Evolutionary conservation across 2,113 vertebrate genomes (phyloP).

Genomic region (Ornithorhynchus anatinus): DNA sequence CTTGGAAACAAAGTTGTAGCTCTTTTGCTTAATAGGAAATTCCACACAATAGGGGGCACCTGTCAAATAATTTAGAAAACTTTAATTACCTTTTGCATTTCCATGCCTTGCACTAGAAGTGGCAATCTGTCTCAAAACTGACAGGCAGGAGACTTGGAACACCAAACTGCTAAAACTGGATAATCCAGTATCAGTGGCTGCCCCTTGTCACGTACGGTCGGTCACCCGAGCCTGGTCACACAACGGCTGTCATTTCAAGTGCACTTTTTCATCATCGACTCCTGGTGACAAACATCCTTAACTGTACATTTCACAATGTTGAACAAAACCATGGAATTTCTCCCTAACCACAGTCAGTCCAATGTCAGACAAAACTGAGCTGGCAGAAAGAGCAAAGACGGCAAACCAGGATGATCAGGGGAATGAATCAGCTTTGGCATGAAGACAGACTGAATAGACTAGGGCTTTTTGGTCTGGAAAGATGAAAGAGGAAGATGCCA

Average conservation of each 20-base stretch:
- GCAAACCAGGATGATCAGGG: too few species aligned
- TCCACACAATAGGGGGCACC: conserved; percentile 11
- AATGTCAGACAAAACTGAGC: not conserved
- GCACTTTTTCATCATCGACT: not conserved
- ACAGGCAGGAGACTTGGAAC: conserved; percentile 1
- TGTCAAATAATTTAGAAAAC: not conserved
- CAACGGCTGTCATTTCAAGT: not conserved
- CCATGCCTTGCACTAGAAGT: too few species aligned
- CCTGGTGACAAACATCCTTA: conserved; percentile 3
- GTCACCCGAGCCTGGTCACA: not conserved
- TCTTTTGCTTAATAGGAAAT: conserved; percentile 4
- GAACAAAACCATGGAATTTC: conserved; percentile 9
- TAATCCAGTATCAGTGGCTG: conserved; percentile 7
- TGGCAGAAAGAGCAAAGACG: too few species aligned
- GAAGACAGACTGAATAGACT: too few species aligned
- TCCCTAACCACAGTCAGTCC: not conserved
- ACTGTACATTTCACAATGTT: conserved; percentile 8
- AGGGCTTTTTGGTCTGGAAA: too few species aligned
- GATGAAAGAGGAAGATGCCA: too few species aligned
- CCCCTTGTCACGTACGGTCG: not conserved
- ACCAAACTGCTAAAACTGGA: conserved; percentile 3
- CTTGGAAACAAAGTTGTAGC: conserved; percentile 10
- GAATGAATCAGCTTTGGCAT: too few species aligned
- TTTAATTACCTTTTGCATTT: too few species aligned
- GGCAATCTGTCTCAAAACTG: too few species aligned